These are phyloP conservation scores for Leptocoma aspasia DNA, from an alignment of 2,113 vertebrate genomes.

Conservation along the genomic window DNA sequence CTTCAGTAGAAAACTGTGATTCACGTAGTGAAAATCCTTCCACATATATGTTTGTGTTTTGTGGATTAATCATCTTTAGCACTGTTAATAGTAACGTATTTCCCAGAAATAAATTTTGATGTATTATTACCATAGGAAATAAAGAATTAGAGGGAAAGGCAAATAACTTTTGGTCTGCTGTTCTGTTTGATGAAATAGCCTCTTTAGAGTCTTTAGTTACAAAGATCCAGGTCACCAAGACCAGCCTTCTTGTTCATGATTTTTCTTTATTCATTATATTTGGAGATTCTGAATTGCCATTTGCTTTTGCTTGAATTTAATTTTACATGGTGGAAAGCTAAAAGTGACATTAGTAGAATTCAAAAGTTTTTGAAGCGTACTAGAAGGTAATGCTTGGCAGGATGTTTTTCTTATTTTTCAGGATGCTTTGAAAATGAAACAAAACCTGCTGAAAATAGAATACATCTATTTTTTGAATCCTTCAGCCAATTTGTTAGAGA, in stretches of 20 bases:
- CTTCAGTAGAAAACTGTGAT: background rate
- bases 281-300: background rate
- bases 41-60: background rate
- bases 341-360: background rate
- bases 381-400: background rate
- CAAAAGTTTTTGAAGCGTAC: background rate
- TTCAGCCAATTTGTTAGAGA: background rate
- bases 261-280: background rate
- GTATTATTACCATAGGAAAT: background rate
- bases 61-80: background rate
- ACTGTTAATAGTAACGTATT: background rate
- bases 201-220: background rate
- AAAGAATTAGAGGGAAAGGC: background rate
- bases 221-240: background rate
- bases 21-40: background rate
- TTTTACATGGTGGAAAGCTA: background rate
- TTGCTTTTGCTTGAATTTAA: conserved; percentile 6
- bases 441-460: background rate
- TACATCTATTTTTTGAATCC: background rate
- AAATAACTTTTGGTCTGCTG: background rate
- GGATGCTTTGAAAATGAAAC: background rate
- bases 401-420: background rate
- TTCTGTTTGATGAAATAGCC: background rate
- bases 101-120: background rate
- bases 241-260: background rate